Conservation (phyloP, 2,797 vertebrate species). For the Novumbra hubbsi region DNA sequence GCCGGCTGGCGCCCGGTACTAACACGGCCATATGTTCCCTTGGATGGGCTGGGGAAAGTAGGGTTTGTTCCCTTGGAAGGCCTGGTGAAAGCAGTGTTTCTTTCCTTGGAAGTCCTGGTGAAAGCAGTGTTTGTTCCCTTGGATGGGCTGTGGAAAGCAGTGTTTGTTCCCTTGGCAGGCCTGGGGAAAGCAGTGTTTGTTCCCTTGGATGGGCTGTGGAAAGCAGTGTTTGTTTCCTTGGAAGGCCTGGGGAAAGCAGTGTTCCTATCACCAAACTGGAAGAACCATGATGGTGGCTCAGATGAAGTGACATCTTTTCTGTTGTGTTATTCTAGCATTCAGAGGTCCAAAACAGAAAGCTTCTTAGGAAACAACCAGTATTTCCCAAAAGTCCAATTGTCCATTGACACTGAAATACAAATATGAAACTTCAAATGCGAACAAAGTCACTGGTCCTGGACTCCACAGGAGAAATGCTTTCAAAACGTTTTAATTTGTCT, state of each 20-base stretch:
- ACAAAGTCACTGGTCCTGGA: no score
- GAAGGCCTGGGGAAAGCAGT: neutral
- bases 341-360: no score
- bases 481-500: no score
- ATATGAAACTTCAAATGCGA: no score
- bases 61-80: neutral
- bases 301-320: neutral
- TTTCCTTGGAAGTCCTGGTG: no score
- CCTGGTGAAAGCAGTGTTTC: neutral
- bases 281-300: neutral
- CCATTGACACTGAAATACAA: no score
- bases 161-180: neutral
- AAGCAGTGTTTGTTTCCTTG: neutral
- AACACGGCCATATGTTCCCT: neutral
- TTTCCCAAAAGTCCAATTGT: no score
- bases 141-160: neutral
- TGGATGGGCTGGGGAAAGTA: neutral
- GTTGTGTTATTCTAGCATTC: neutral
- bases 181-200: neutral
- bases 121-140: neutral
- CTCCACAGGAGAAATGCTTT: no score
- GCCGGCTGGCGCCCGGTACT: neutral
- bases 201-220: neutral
- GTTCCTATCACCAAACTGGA: neutral
- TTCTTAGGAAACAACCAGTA: no score